These are phyloP conservation scores for Hyperoplus immaculatus DNA, from an alignment of 2,797 vertebrate species.

Conservation along the genomic window DNA sequence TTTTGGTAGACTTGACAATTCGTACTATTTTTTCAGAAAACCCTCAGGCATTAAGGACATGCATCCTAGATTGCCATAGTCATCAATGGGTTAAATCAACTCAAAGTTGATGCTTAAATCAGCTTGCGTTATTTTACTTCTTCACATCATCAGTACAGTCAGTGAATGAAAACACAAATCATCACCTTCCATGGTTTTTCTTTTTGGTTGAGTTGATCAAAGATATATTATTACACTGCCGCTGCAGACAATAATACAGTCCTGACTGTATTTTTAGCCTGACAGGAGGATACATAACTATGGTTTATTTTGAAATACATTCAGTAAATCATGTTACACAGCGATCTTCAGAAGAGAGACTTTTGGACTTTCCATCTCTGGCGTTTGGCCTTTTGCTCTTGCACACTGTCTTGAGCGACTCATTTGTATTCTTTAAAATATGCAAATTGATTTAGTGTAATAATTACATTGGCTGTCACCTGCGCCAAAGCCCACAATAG, in stretches of 20 bases:
- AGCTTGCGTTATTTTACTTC: not conserved
- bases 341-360: constrained; percentile 26
- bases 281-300: constrained; percentile 28
- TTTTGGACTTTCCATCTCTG: constrained; percentile 51
- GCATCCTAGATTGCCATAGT: too few relatives aligned
- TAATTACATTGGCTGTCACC: constrained; percentile 77
- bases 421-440: constrained; percentile 74
- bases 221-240: constrained; percentile 9
- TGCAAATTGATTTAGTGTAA: constrained; percentile 78
- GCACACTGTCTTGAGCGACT: constrained; percentile 47
- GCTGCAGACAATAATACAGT: not conserved
- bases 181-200: not conserved
- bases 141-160: not conserved
- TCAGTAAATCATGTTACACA: constrained; percentile 6
- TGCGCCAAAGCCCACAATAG: constrained; percentile 72
- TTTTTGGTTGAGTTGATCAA: constrained; percentile 47
- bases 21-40: too few relatives aligned
- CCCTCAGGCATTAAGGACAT: too few relatives aligned
- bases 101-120: constrained; percentile 9
- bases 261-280: constrained; percentile 13
- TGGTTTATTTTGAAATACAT: constrained; percentile 17
- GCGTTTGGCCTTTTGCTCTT: constrained; percentile 32
- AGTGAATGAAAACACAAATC: constrained; percentile 17
- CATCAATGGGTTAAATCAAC: too few relatives aligned
- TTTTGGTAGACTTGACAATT: too few relatives aligned